Percentiles rank a stretch among this genome's conserved stretches.
Conservation (phyloP, 2,113 vertebrate species). For the Limanda limanda region DNA sequence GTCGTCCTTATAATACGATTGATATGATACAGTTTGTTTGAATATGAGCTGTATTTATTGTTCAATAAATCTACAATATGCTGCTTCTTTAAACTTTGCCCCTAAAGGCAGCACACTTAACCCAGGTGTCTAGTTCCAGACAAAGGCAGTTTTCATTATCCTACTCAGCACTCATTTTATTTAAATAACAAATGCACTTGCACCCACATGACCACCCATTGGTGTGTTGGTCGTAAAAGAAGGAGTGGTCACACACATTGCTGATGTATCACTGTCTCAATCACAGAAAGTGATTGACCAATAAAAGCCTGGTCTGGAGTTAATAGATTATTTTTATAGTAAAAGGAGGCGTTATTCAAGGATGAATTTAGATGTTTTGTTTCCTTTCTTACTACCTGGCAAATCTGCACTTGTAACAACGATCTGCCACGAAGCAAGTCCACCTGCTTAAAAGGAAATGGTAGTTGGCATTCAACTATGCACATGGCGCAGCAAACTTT, state of each 20-base stretch:
- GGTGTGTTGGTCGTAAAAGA: neutral
- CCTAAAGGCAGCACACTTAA: constrained; percentile 1
- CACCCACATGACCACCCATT: neutral
- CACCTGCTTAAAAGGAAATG: too few species aligned
- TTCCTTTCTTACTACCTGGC: too few species aligned
- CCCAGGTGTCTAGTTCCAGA: constrained; percentile 22
- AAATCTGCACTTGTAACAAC: too few species aligned
- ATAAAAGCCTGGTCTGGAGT: too few species aligned
- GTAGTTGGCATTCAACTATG: too few species aligned
- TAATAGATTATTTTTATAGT: too few species aligned
- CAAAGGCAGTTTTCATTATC: neutral
- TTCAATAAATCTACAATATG: constrained; percentile 42
- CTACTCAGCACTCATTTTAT: neutral
- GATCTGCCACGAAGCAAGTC: too few species aligned
- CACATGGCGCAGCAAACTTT: too few species aligned
- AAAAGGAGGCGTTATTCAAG: too few species aligned
- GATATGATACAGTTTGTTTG: constrained; percentile 47
- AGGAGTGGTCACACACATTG: neutral
- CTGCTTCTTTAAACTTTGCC: constrained; percentile 23
- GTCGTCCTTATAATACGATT: constrained; percentile 44
- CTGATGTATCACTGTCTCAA: neutral
- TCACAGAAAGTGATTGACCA: neutral
- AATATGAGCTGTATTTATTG: constrained; percentile 44
- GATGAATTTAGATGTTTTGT: too few species aligned
- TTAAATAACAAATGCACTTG: neutral